phyloP scores from a whole-genome alignment of 2,797 vertebrate genomes.

The Sebastes diploproa region DNA sequence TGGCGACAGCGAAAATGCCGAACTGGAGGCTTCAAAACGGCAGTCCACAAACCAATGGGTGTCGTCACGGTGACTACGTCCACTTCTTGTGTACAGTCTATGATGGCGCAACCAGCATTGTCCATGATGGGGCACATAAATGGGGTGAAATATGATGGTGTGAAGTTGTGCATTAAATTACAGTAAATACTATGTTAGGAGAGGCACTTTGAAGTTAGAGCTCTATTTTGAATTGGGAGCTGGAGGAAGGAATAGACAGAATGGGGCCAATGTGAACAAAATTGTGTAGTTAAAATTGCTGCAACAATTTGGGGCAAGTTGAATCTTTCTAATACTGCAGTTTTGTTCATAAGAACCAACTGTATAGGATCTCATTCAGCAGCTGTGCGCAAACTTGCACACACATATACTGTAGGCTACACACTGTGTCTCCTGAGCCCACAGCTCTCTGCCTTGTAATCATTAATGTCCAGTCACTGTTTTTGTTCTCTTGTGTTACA shows the following conservation, averaged over 20 bases:
- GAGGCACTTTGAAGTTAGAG: neutral
- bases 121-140: neutral
- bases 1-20: no score
- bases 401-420: no score
- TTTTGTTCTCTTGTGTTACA: neutral
- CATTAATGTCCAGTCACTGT: constrained; percentile 8
- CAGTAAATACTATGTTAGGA: neutral
- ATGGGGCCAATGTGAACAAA: constrained; percentile 2
- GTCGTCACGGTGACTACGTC: no score
- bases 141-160: neutral
- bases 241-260: neutral
- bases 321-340: neutral
- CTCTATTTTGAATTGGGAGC: neutral
- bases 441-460: neutral
- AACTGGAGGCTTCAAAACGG: no score
- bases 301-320: neutral
- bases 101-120: neutral
- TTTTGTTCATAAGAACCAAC: neutral
- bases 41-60: no score
- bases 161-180: neutral
- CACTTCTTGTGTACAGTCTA: neutral
- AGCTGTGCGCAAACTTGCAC: neutral
- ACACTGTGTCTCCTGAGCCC: neutral
- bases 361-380: neutral
- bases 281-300: neutral